Conservation (phyloP, 2,888 invertebrate species). For the Yponomeuta evonymella region DNA sequence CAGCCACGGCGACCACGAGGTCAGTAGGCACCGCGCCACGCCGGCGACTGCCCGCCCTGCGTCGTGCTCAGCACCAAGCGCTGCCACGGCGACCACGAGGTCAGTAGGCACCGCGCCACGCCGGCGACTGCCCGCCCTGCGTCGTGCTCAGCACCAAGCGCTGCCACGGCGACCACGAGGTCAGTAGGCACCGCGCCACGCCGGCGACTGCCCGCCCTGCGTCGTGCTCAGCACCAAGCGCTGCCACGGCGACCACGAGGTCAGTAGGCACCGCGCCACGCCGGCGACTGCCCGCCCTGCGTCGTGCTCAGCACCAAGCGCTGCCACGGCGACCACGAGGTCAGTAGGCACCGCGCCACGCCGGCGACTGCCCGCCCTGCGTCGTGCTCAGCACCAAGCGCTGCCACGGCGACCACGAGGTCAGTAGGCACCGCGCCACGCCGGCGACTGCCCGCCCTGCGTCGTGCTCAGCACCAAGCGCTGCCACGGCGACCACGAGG, state of each 20-base stretch:
- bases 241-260: constrained; percentile 89
- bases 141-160: constrained; percentile 89
- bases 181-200: constrained; percentile 26
- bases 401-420: constrained; percentile 88
- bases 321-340: constrained; percentile 89
- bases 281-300: constrained; percentile 56
- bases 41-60: constrained; percentile 59
- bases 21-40: constrained; percentile 68
- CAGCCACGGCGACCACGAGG: constrained; percentile 89
- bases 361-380: constrained; percentile 85
- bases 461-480: constrained; percentile 85
- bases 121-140: constrained; percentile 56
- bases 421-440: constrained; percentile 25
- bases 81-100: constrained; percentile 89
- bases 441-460: constrained; percentile 85
- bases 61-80: constrained; percentile 89
- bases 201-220: constrained; percentile 56
- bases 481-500: constrained; percentile 88
- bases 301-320: constrained; percentile 89
- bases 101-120: constrained; percentile 26
- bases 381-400: constrained; percentile 85
- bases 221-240: constrained; percentile 89
- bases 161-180: constrained; percentile 89
- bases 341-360: constrained; percentile 26
- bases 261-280: constrained; percentile 26